These are phyloP conservation scores for Varecia variegata DNA, from an alignment of 2,797 vertebrate genomes.

Conservation along the genomic window DNA sequence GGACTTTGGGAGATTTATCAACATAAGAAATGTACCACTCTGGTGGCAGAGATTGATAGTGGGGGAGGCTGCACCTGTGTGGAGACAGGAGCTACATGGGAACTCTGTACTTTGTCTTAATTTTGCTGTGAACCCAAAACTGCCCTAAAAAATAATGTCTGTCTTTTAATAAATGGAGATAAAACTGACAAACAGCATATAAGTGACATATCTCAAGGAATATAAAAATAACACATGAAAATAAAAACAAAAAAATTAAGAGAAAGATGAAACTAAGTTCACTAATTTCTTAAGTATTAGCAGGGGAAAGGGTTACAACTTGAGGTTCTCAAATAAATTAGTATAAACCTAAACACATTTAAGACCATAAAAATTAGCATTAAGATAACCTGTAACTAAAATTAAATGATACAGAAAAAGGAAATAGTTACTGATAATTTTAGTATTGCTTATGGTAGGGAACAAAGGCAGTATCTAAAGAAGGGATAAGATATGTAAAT, in stretches of 20 bases:
- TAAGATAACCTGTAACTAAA: not conserved
- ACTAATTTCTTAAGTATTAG: constrained; percentile 21
- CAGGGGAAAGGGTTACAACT: not conserved
- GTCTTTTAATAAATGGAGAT: not conserved
- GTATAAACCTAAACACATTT: constrained; percentile 11
- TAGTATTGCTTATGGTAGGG: not conserved
- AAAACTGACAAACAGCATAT: not conserved
- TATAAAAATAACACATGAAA: not conserved
- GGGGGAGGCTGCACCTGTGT: not conserved
- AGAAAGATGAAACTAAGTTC: not conserved
- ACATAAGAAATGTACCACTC: not conserved
- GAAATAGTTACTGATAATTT: not conserved
- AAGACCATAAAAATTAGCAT: not conserved
- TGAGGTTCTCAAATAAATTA: not conserved
- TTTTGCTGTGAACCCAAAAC: not conserved
- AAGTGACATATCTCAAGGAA: not conserved
- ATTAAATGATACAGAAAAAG: not conserved
- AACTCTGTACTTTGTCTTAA: not conserved
- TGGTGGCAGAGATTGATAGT: not conserved
- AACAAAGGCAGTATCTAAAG: not conserved
- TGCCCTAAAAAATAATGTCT: not conserved
- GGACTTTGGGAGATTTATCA: not conserved
- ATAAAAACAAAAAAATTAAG: not conserved
- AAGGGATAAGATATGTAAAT: not conserved
- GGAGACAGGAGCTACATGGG: not conserved